phyloP scores from a whole-genome alignment of 2,797 vertebrate species.

The Cichlasoma orientale region DNA sequence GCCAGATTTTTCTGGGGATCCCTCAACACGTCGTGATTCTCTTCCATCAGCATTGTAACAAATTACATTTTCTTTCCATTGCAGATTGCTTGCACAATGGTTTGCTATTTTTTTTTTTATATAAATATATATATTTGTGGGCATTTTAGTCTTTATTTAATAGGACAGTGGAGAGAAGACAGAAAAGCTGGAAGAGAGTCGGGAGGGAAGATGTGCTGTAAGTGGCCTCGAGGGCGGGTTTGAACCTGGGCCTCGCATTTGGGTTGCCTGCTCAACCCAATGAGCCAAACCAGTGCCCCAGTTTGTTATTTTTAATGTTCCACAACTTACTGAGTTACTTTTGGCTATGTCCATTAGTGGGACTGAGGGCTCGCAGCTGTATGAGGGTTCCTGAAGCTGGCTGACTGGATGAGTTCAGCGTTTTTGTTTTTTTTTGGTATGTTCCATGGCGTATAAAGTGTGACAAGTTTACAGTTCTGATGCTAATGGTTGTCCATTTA shows the following conservation, averaged over 20 bases:
- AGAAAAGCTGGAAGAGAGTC: neutral
- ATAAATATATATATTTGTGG: no score
- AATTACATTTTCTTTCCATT: neutral
- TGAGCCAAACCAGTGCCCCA: neutral
- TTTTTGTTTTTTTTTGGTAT: neutral
- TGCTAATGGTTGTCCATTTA: conserved; percentile 4
- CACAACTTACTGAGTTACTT: neutral
- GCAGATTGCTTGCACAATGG: neutral
- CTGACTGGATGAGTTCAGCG: conserved; percentile 41
- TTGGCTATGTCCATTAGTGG: conserved; percentile 26
- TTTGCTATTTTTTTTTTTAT: no score
- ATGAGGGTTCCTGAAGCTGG: conserved; percentile 32
- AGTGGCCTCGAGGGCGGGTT: neutral
- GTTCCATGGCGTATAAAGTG: neutral
- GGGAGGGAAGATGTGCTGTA: neutral
- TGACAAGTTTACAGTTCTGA: neutral
- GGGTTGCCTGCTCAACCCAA: neutral
- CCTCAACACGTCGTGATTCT: neutral
- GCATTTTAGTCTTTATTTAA: neutral
- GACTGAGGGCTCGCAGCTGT: conserved; percentile 9
- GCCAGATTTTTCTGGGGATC: conserved; percentile 12
- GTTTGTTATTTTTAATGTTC: conserved; percentile 28
- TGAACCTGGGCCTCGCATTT: neutral
- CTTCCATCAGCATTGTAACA: neutral
- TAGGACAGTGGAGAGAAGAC: neutral